Evolutionary conservation across 1,140 invertebrate species (phyloP), one percentile per base, ranked within the genome.

Genomic region (Panagrolaimus sp.): DNA sequence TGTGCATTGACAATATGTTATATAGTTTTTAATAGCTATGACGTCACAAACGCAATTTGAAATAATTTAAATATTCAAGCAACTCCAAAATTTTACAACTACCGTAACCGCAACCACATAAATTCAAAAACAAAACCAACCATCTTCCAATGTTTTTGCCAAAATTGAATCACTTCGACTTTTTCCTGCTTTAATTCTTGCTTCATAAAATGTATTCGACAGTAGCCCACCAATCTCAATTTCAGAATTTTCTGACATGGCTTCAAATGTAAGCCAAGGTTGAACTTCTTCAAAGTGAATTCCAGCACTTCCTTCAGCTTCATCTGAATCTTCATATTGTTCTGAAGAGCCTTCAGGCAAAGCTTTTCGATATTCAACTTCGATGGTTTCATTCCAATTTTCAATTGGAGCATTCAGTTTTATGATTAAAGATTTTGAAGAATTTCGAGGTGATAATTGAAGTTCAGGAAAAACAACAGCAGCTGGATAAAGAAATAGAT

Each of bases 381-480:
- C 52, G 3, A 26, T 28, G 52, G 14, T 26, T 21, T 58, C 17
- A 38, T 38, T 38, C 32, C 32, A 38, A 38, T 38, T 38, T 38
- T 38, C 32, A 28, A 58, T 26, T 58, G 52, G 9, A 21, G 8
- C 52, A 21, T 28, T 28, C 1, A 58, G 28, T 21, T 58, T 58
- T 0, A 58, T 4, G 1, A 28, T 58, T 12, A 58, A 21, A 58
- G 28, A 21, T 58, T 21, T 58, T 21, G 52, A 58, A 2, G 28
- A 14, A 4, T 58, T 58, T 43, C 17, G 7, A 10, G 17, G 17
- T 10, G 28, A 64, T 43, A 64, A 8, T 15, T n/a, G 17, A 64
- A 64, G 28, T 3, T 7, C 10, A 9, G 43, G 63, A 7, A 64
- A 64, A 6, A 43, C 48, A 55, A 71, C 73, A 21, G 26, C 17